Percentiles rank a stretch among this genome's conserved stretches.
These are phyloP conservation scores for Rhagium mordax DNA, from an alignment of 2,888 invertebrate genomes.

Conservation along the genomic window DNA sequence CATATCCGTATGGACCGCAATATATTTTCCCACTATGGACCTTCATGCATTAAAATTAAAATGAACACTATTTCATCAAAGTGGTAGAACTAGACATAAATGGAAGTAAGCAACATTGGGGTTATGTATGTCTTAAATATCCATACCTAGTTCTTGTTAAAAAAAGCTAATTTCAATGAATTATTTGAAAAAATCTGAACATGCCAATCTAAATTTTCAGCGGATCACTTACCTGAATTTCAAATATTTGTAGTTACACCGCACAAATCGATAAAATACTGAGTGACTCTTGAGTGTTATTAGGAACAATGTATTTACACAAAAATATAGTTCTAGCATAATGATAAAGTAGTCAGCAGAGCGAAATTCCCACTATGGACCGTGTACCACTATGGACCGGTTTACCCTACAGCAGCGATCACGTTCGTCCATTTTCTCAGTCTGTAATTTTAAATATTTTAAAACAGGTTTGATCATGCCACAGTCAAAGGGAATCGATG, in stretches of 20 bases:
- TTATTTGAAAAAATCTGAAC: too few relatives aligned
- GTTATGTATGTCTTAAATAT: neutral
- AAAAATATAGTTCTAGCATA: neutral
- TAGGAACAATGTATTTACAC: neutral
- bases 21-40: too few relatives aligned
- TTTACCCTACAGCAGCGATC: too few relatives aligned
- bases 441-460: too few relatives aligned
- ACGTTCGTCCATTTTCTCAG: too few relatives aligned
- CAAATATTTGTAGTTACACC: neutral
- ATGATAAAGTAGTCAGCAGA: neutral
- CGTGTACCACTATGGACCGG: neutral
- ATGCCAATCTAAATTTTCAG: too few relatives aligned
- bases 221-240: too few relatives aligned
- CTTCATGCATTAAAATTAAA: too few relatives aligned
- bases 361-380: neutral
- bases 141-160: too few relatives aligned
- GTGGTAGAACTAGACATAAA: neutral
- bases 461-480: too few relatives aligned
- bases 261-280: neutral
- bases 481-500: too few relatives aligned
- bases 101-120: neutral
- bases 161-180: too few relatives aligned
- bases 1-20: neutral
- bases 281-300: neutral
- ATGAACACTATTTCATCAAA: neutral